These are phyloP conservation scores for Amiota communis DNA, from an alignment of 2,888 invertebrate genomes.

Conservation along the genomic window DNA sequence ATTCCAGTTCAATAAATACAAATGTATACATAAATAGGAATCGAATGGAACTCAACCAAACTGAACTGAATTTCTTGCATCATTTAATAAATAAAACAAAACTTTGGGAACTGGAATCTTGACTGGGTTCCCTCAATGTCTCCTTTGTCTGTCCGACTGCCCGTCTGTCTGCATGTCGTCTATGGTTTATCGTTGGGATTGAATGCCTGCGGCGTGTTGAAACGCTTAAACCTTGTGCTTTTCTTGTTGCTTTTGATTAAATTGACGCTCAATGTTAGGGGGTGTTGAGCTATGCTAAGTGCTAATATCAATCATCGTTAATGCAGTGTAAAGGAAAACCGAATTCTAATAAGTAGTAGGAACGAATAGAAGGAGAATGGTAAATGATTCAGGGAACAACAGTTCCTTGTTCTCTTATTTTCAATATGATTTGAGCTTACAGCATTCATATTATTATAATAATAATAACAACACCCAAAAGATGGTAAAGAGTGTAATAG, in stretches of 20 bases:
- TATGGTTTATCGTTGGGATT: too few species aligned
- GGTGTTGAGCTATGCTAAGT: conserved; percentile 48
- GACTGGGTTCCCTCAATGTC: too few species aligned
- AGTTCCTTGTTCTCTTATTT: conserved; percentile 3
- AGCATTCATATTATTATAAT: background rate
- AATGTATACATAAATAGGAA: conserved; percentile 18
- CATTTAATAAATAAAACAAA: conserved; percentile 41
- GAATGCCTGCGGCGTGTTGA: background rate
- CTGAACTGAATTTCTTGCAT: conserved; percentile 40
- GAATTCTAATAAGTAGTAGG: conserved; percentile 8
- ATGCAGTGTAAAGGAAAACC: conserved; percentile 46
- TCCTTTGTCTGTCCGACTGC: too few species aligned
- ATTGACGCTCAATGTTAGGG: conserved; percentile 4
- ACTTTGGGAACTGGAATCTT: background rate
- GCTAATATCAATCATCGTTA: conserved; percentile 54
- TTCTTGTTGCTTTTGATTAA: conserved; percentile 1
- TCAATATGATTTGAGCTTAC: background rate
- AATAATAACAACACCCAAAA: conserved; percentile 6
- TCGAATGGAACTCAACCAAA: background rate
- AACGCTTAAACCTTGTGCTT: conserved; percentile 16
- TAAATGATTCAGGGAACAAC: background rate
- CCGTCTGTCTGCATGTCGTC: too few species aligned
- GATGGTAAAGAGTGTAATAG: background rate
- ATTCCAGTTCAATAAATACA: conserved; percentile 42
- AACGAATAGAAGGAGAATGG: background rate